These are phyloP conservation scores for Ericerus pela DNA, from an alignment of 1,140 invertebrate species.

Conservation along the genomic window DNA sequence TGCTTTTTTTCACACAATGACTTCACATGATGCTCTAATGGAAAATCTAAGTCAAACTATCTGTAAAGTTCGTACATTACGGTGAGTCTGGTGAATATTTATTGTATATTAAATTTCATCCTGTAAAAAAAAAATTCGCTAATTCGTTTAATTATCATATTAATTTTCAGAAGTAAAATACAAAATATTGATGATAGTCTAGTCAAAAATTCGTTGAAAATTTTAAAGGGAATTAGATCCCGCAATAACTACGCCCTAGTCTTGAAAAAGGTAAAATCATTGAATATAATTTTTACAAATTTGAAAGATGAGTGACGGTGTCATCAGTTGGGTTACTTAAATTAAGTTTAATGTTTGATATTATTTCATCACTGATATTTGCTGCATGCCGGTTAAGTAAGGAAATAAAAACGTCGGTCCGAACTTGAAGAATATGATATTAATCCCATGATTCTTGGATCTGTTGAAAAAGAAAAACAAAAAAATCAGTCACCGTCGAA, in stretches of 20 bases:
- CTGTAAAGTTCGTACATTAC: slow-evolving; percentile 55
- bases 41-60: slow-evolving; percentile 73
- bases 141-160: neutral
- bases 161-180: slow-evolving; percentile 20
- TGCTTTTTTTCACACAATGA: slow-evolving; percentile 94
- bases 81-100: slow-evolving; percentile 28
- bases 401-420: too few relatives aligned
- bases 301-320: too few relatives aligned
- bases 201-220: slow-evolving; percentile 61
- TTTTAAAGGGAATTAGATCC: slow-evolving; percentile 41
- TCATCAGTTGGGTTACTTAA: too few relatives aligned
- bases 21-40: slow-evolving; percentile 84
- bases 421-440: too few relatives aligned
- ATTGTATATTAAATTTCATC: neutral
- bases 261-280: slow-evolving; percentile 36
- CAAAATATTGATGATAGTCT: slow-evolving; percentile 31
- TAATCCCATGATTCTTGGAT: too few relatives aligned
- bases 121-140: neutral
- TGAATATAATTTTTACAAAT: too few relatives aligned
- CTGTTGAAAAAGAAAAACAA: too few relatives aligned
- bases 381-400: too few relatives aligned
- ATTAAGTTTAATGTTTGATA: too few relatives aligned
- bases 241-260: slow-evolving; percentile 35
- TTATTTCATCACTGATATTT: too few relatives aligned
- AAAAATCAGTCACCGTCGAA: too few relatives aligned